These are phyloP conservation scores for Amphimallon solstitiale DNA, from an alignment of 2,888 invertebrate species.

Conservation along the genomic window DNA sequence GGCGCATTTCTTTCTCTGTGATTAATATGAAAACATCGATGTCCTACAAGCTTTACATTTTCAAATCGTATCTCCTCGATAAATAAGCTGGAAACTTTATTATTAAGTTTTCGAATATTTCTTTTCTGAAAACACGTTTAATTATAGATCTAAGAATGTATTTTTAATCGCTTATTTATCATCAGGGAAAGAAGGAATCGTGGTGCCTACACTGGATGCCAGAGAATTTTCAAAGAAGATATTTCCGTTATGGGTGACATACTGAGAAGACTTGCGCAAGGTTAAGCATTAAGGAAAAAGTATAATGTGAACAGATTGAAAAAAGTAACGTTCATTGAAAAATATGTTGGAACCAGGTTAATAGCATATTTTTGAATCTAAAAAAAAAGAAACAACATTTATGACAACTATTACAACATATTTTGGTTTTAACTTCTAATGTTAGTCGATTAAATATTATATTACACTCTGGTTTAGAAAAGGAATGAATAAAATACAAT, in stretches of 20 bases:
- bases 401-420: no score
- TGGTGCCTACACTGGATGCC: neutral
- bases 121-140: slow-evolving; percentile 9
- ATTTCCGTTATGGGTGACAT: slow-evolving; percentile 4
- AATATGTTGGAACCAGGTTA: no score
- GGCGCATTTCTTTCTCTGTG: neutral
- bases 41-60: neutral
- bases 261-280: slow-evolving; percentile 4
- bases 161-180: slow-evolving; percentile 5
- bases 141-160: slow-evolving; percentile 9
- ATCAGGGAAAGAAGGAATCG: neutral
- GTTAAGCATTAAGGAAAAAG: neutral
- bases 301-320: no score
- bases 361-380: no score
- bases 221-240: neutral
- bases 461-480: no score
- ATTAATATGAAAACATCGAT: slow-evolving; percentile 1
- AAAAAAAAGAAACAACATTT: no score
- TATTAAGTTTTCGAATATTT: slow-evolving; percentile 17
- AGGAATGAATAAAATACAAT: no score
- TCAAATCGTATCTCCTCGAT: neutral
- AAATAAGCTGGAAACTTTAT: slow-evolving; percentile 3
- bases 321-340: no score
- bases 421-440: no score
- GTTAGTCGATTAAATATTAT: no score